These are phyloP conservation scores for Ceyx melanurus DNA, from an alignment of 2,113 vertebrate species.

Conservation along the genomic window DNA sequence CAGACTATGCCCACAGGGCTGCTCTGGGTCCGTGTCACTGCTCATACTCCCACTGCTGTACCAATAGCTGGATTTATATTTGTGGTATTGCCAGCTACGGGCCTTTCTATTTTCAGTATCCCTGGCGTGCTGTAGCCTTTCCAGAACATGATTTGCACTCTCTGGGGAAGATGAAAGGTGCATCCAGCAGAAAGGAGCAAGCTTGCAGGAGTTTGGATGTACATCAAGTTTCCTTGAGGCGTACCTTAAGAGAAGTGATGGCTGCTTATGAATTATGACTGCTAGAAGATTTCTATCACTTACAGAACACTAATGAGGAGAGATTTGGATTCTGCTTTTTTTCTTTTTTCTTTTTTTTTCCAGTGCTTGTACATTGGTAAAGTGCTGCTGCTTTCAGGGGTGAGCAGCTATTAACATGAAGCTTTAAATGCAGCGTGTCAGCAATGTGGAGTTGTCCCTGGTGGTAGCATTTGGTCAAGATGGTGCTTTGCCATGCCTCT, in stretches of 20 bases:
- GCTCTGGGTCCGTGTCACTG: not conserved
- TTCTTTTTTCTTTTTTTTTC: not conserved
- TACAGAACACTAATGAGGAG: not conserved
- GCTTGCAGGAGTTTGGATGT: conserved; percentile 59
- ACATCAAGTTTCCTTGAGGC: conserved; percentile 56
- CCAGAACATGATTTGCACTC: conserved; percentile 50
- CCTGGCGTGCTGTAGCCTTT: conserved; percentile 43
- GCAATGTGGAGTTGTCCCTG: not conserved
- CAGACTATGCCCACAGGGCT: not conserved
- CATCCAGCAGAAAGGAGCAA: conserved; percentile 54
- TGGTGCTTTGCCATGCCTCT: not conserved
- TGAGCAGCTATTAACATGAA: not conserved
- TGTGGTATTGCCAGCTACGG: conserved; percentile 41
- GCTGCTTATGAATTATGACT: conserved; percentile 29
- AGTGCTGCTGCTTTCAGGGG: not conserved
- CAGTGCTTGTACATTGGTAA: not conserved
- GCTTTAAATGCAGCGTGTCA: not conserved
- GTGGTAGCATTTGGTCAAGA: not conserved
- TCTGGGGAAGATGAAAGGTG: conserved; percentile 26
- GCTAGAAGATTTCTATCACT: not conserved
- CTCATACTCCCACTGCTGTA: not conserved
- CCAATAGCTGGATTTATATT: conserved; percentile 43
- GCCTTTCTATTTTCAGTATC: conserved; percentile 55
- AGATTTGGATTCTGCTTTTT: not conserved
- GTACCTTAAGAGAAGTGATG: conserved; percentile 15